These are phyloP conservation scores for Alviniconcha strummeri DNA, from an alignment of 2,888 invertebrate species.

Conservation along the genomic window DNA sequence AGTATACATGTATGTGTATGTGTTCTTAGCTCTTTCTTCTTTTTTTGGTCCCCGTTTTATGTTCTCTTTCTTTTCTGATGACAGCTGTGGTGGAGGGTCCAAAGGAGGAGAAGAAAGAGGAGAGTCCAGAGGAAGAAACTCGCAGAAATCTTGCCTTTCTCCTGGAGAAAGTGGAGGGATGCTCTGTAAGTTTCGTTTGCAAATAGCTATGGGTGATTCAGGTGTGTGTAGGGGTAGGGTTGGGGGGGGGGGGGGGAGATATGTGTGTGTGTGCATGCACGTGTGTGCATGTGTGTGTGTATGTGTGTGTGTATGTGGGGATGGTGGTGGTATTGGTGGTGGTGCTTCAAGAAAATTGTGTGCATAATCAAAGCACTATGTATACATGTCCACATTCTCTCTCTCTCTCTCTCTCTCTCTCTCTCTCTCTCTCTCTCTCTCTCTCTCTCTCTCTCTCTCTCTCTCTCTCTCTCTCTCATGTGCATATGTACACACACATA, in stretches of 20 bases:
- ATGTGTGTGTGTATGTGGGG: background rate
- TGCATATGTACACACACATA: too few species aligned
- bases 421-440: too few species aligned
- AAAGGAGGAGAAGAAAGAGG: constrained; percentile 53
- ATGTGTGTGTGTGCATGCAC: background rate
- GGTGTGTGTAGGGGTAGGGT: background rate
- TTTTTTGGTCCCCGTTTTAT: too few species aligned
- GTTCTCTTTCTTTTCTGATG: background rate
- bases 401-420: too few species aligned
- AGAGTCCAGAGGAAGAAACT: constrained; percentile 67
- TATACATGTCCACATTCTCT: too few species aligned
- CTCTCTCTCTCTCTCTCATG: too few species aligned
- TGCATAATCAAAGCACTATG: too few species aligned
- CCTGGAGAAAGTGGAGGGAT: constrained; percentile 90
- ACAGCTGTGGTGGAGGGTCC: constrained; percentile 63
- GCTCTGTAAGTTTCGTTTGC: constrained; percentile 78
- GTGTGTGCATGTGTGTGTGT: background rate
- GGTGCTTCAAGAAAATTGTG: too few species aligned
- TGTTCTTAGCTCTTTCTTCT: too few species aligned
- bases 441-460: too few species aligned
- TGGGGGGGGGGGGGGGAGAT: background rate
- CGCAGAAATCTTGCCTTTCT: constrained; percentile 74
- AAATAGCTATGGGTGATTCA: background rate
- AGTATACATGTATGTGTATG: too few species aligned
- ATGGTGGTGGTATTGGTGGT: too few species aligned